Conservation (phyloP, 2,888 invertebrate genomes). For the Nomada hirtipes region DNA sequence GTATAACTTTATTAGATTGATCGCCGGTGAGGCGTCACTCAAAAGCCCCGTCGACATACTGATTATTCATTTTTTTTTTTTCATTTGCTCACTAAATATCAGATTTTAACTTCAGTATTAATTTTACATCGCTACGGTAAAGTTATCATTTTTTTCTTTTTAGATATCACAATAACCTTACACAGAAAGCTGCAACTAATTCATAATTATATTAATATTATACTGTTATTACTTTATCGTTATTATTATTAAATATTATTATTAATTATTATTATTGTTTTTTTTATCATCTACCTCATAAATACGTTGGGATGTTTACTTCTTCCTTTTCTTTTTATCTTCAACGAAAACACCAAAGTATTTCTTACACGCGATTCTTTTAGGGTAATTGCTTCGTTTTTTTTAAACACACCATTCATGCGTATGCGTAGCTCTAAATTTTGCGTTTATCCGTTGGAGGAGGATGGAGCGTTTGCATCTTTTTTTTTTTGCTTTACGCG, state of each 20-base stretch:
- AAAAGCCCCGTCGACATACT: constrained; percentile 78
- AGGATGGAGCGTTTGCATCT: constrained; percentile 39
- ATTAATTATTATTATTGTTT: constrained; percentile 43
- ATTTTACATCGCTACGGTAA: constrained; percentile 71
- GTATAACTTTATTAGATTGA: constrained; percentile 38
- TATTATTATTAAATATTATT: constrained; percentile 59
- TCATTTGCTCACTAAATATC: constrained; percentile 72
- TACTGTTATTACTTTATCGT: constrained; percentile 57
- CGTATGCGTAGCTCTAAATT: constrained; percentile 29
- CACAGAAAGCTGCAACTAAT: constrained; percentile 83
- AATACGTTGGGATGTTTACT: constrained; percentile 63
- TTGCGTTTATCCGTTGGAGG: constrained; percentile 37
- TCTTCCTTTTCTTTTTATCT: constrained; percentile 26
- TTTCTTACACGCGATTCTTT: constrained; percentile 39
- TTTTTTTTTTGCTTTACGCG: constrained; percentile 4
- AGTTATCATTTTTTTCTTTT: constrained; percentile 75
- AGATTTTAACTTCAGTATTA: constrained; percentile 68
- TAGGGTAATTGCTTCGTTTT: constrained; percentile 34
- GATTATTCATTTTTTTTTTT: constrained; percentile 56
- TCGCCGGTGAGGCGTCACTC: constrained; percentile 74
- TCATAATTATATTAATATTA: constrained; percentile 53
- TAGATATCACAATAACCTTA: constrained; percentile 84
- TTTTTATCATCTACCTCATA: constrained; percentile 60
- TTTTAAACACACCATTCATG: constrained; percentile 21
- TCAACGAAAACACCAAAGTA: constrained; percentile 65